These are phyloP conservation scores for Amphiprion ocellaris DNA, from an alignment of 2,113 vertebrate species.

Conservation along the genomic window DNA sequence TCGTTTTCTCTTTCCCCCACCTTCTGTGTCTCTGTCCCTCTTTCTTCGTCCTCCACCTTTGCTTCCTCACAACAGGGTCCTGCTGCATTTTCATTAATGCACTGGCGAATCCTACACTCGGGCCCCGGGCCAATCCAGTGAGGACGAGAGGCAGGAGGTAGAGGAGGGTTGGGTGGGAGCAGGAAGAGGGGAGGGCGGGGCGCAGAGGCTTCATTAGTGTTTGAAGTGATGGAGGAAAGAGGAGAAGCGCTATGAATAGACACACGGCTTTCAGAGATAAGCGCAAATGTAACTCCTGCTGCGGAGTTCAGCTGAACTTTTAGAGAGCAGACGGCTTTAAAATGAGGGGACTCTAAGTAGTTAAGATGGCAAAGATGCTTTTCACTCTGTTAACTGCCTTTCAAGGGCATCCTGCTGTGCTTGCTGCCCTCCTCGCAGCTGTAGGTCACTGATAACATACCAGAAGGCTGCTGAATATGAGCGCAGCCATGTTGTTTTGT, in stretches of 20 bases:
- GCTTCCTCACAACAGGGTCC: slow-evolving; percentile 13
- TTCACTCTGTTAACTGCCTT: slow-evolving; percentile 28
- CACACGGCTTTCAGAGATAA: slow-evolving; percentile 47
- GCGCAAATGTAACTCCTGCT: slow-evolving; percentile 34
- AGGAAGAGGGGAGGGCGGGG: slow-evolving; percentile 1
- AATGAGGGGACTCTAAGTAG: slow-evolving; percentile 7
- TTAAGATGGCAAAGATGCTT: background rate
- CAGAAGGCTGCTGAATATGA: background rate
- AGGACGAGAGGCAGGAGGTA: slow-evolving; percentile 14
- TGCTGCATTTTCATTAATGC: slow-evolving; percentile 61
- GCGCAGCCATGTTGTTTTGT: no score
- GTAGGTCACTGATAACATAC: slow-evolving; percentile 34
- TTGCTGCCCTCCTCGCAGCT: slow-evolving; percentile 11
- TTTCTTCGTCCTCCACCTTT: slow-evolving; percentile 32
- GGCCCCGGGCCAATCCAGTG: slow-evolving; percentile 23
- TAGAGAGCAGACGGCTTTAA: slow-evolving; percentile 12
- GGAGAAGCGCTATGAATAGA: slow-evolving; percentile 69
- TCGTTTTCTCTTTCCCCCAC: background rate
- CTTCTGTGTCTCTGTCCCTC: slow-evolving; percentile 19
- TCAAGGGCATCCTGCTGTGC: slow-evolving; percentile 28
- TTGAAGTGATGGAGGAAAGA: slow-evolving; percentile 61
- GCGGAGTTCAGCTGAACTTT: slow-evolving; percentile 46
- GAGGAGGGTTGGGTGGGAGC: slow-evolving; percentile 30
- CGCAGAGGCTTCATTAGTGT: slow-evolving; percentile 62
- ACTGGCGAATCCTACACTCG: slow-evolving; percentile 35